Base-by-base conservation (phyloP, 1,140 invertebrate species). In the Diuraphis noxia region DNA sequence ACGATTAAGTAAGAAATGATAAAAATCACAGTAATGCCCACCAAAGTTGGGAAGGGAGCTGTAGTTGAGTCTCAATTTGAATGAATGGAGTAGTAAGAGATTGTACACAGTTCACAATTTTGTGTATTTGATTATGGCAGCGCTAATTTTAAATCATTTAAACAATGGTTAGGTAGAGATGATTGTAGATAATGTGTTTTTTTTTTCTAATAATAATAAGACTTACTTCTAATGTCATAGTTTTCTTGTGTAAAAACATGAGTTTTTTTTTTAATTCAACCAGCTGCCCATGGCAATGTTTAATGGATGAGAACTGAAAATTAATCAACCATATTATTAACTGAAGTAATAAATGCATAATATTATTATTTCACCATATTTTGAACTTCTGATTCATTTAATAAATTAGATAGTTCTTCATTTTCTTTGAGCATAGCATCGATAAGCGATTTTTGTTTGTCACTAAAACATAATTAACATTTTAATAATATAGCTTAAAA, bases 351-450 rank as follows among this genome's bases (percentile, higher is more conserved):
- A 88, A 17, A 34, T 46, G 34, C 7, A 56, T 86, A 40, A 46
- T 84, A 7, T 63, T 88, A 40, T 36, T 41, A 88, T 56, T 79
- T 88, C 43, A 91, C 89, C 89, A 91, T 91, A 17, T 52, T 36
- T 52, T 82, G 77, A 82, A 91, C 43, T 49, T 91, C 89, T n/a
- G 72, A 49, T 82, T 82, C 89, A 40, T 91, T 82, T 82, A 91
- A 40, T 52, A 91, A 81, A 36, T 30, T 25, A 23, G 77, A 82
- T 1, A 91, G 13, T 81, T 91, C 89, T 91, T 91, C 77, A 82
- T 82, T 91, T 91, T 91, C 89, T 52, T 82, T 82, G 2, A 19
- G 23, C 41, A 91, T 25, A 49, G 30, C 34, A 40, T 36, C 25
- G 52, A 91, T 52, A 17, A 91, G 19, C 17, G 25, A 82, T 19